Conservation (phyloP, 2,888 invertebrate genomes). For the Tromatobia lineatoria region DNA sequence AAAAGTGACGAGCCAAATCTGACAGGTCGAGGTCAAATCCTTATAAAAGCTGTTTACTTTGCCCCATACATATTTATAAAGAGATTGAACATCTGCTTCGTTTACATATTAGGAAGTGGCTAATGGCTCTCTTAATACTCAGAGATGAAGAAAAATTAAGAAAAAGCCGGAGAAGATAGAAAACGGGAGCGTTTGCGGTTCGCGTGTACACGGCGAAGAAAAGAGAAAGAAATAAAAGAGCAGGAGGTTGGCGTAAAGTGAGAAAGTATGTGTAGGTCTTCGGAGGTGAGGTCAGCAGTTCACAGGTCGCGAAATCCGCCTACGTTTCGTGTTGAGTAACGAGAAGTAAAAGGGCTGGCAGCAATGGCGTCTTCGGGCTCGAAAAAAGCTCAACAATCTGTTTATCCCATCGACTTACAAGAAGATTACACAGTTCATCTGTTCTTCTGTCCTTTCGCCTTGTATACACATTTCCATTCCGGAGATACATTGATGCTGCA, state of each 20-base stretch:
- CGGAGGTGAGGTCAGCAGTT: slow-evolving; percentile 59
- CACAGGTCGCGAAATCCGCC: slow-evolving; percentile 55
- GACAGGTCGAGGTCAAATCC: too few relatives aligned
- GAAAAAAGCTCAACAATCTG: slow-evolving; percentile 18
- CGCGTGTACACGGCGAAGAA: slow-evolving; percentile 11
- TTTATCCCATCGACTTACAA: slow-evolving; percentile 40
- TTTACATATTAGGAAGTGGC: too few relatives aligned
- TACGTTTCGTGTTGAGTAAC: slow-evolving; percentile 48
- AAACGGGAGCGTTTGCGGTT: slow-evolving; percentile 44
- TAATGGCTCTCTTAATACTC: too few relatives aligned
- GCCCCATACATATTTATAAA: too few relatives aligned
- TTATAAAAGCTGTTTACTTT: too few relatives aligned
- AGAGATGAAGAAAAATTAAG: too few relatives aligned
- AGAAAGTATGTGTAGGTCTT: slow-evolving; percentile 16
- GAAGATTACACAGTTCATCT: slow-evolving; percentile 21
- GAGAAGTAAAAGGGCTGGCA: slow-evolving; percentile 42
- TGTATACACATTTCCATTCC: background rate
- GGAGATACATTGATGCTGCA: background rate
- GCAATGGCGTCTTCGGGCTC: slow-evolving; percentile 1
- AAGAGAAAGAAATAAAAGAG: slow-evolving; percentile 28
- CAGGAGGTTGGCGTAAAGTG: background rate
- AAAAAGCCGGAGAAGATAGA: too few relatives aligned
- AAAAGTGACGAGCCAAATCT: too few relatives aligned
- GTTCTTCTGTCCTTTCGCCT: background rate
- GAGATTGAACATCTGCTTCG: too few relatives aligned